Base-by-base conservation (phyloP, 2,797 vertebrate genomes). In the Setipinna tenuifilis region DNA sequence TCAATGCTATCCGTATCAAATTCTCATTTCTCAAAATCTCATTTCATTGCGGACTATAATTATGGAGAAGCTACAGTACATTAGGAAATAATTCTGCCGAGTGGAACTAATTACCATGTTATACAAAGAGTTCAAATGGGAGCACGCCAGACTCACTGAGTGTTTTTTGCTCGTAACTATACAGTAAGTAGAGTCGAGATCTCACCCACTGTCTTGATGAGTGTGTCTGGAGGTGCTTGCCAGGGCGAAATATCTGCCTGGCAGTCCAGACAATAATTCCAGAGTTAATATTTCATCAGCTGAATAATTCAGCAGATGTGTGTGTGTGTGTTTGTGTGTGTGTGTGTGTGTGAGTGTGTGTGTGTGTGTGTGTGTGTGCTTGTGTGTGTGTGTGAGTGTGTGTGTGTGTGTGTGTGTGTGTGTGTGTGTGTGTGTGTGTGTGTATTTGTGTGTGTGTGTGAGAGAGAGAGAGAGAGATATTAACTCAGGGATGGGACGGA, bases 21-120 rank as follows among this genome's bases (percentile, higher is more conserved):
- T 75, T 35, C 68, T 28, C 68, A 75, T 17, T 35, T 75, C 68
- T 75, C 28, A 75, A 31, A 35, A 75, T 75, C 28, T 75, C 68
- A 75, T 75, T 75, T 75, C 68, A 19, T 17, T 75, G 68, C 68
- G 25, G 68, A 75, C 68, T 75, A 19, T 75, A 75, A 75, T 75
- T 75, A 75, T 16, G 16, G 31, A 17, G 68, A 75, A 16, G 68
- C 28, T 75, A 75, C 28, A 75, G 68, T 75, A 75, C 68, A 75
- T 75, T 75, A 75, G 35, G 68, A 35, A 75, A 75, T 75, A 31
- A 75, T 75, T 75, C 68, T 35, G 68, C 68, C 4, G 28, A 75
- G 68, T 35, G 68, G 28, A 75, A 75, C 68, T 75, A 75, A 75
- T 75, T 75, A 75, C 14, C 31, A 75, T 35, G 68, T 75, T 75